Conservation (phyloP, 2,113 vertebrate species). For the Clarias gariepinus region DNA sequence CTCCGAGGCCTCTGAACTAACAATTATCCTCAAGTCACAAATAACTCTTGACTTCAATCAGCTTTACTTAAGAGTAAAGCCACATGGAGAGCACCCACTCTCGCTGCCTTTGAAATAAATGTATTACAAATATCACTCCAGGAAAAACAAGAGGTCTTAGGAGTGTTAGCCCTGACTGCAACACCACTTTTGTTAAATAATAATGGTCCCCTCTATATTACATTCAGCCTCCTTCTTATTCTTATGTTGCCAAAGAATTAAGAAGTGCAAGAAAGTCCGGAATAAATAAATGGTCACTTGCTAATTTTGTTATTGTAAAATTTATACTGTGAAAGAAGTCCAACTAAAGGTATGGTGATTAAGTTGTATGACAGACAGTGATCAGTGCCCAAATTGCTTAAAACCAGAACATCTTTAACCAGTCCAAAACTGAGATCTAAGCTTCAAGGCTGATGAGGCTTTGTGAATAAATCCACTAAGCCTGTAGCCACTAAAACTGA, state of each 20-base stretch:
- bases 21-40: constrained; percentile 1
- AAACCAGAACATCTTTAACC: not conserved
- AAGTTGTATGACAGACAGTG: not conserved
- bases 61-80: too few relatives aligned
- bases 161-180: not conserved
- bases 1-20: not conserved
- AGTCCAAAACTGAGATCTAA: not conserved
- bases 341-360: not conserved
- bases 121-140: too few relatives aligned
- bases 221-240: not conserved
- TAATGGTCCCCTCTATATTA: not conserved
- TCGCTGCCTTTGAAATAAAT: not conserved
- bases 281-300: not conserved
- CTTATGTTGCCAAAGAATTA: not conserved
- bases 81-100: not conserved
- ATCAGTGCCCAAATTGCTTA: not conserved
- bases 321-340: not conserved
- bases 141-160: not conserved
- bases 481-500: not conserved
- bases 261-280: not conserved
- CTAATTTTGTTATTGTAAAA: not conserved
- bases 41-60: not conserved
- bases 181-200: not conserved
- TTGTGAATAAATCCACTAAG: not conserved
- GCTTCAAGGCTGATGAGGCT: not conserved